Percentiles rank a stretch among this genome's conserved stretches.
phyloP scores from a whole-genome alignment of 1,140 invertebrate genomes.

The Triops longicaudatus region DNA sequence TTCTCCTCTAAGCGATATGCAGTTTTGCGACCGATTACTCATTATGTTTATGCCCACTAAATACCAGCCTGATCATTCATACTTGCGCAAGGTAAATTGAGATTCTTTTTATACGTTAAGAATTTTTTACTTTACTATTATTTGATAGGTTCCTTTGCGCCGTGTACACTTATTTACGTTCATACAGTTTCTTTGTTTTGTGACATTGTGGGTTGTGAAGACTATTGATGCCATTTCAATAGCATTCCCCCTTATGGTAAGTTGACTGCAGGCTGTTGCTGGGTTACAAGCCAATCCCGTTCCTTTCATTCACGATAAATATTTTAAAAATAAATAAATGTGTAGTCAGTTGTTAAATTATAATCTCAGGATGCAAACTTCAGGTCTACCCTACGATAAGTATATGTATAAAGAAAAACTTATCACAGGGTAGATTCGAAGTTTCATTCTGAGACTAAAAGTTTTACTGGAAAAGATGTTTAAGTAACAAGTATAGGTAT shows the following conservation, averaged over 20 bases:
- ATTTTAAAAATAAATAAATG: no score
- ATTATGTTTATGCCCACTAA: slow-evolving; percentile 56
- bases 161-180: slow-evolving; percentile 52
- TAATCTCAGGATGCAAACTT: no score
- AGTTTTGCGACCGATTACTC: slow-evolving; percentile 49
- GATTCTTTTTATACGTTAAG: not conserved
- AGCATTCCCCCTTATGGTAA: slow-evolving; percentile 53
- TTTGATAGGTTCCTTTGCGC: slow-evolving; percentile 43
- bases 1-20: slow-evolving; percentile 49
- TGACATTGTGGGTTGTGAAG: slow-evolving; percentile 50
- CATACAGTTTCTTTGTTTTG: slow-evolving; percentile 49
- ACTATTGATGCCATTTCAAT: slow-evolving; percentile 50
- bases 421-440: no score
- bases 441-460: no score
- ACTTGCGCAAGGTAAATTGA: slow-evolving; percentile 40
- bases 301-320: no score
- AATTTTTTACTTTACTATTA: not conserved
- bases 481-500: no score
- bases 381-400: no score
- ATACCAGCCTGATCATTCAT: slow-evolving; percentile 54
- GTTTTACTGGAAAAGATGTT: no score
- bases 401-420: no score
- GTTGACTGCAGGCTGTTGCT: slow-evolving; percentile 19
- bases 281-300: no score
- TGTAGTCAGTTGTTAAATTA: no score